Evolutionary conservation across 1,140 invertebrate genomes (phyloP), one percentile per base, ranked within the genome.

Genomic region (Pseudomyrmex cubaensis): DNA sequence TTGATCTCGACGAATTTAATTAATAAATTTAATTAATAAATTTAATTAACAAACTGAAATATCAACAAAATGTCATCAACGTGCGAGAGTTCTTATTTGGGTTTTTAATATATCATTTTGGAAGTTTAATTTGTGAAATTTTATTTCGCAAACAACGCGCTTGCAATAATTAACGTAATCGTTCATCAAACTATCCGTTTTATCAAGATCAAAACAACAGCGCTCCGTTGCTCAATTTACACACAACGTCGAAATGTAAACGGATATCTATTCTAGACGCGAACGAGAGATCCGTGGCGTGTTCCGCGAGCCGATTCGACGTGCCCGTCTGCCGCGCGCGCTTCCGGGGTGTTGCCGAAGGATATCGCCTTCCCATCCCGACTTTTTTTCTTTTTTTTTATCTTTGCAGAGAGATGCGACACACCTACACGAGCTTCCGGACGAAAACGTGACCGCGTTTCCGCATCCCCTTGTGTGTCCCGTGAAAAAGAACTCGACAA

Each of bases 311-410:
- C 61, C 74, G 54, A 77, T 77, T 86, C 73, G 82, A 78, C 59
- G 57, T 20, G 82, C 82, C 78, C 25, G 50, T 57, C 50, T 61
- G 62, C 52, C 64, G 57, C 10, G 67, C 82, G 12, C 61, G 57
- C 54, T 84, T 87, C 86, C 86, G 85, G 86, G 86, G 82, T 86
- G 86, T 87, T 73, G 70, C 74, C 59, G 8, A 56, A 48, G 74
- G 59, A 78, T 86, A 69, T 78, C 54, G 70, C 66, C 77, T 84
- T 87, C 82, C 5, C 85, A 75, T 87, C 59, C 63, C 63, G 25
- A 15, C 52, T 46, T 67, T 87, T 84, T 87, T 87, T 82, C 59
- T 78, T 46, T 10, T 70, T 72, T 69, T 78, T 5, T 35, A 4
- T 35, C 35, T 35, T 35, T 1, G 35, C 35, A 7, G 35, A 35